Evolutionary conservation across 2,113 vertebrate species (phyloP).

Genomic region (Perca fluviatilis): DNA sequence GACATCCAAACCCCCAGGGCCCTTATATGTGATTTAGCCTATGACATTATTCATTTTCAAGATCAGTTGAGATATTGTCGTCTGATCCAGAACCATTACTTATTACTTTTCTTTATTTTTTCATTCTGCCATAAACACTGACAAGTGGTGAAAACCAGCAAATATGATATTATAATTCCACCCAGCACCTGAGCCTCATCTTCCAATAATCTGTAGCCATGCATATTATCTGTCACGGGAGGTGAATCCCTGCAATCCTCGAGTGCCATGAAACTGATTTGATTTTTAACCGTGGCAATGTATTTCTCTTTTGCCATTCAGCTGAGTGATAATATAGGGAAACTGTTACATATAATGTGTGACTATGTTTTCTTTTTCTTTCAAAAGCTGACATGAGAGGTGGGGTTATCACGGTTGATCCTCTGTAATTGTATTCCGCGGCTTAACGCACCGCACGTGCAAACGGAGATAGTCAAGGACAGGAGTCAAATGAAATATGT

Average conservation of each 20-base stretch:
- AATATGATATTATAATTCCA: not conserved
- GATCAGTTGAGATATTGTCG: not conserved
- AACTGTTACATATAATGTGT: not conserved
- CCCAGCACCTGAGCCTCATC: constrained; percentile 22
- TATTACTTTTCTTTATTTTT: not conserved
- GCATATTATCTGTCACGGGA: constrained; percentile 39
- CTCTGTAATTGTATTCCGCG: constrained; percentile 35
- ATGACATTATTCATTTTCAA: not conserved
- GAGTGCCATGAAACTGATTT: constrained; percentile 26
- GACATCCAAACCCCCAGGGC: not conserved
- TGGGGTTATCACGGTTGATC: constrained; percentile 12
- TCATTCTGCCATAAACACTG: not conserved
- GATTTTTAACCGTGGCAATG: constrained; percentile 9
- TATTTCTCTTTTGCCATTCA: constrained; percentile 2
- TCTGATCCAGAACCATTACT: constrained; percentile 2
- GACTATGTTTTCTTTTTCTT: constrained; percentile 1
- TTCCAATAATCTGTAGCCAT: constrained; percentile 26
- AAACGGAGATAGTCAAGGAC: not conserved
- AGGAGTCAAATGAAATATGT: not conserved
- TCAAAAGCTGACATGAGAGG: not conserved
- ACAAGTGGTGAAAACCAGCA: constrained; percentile 12
- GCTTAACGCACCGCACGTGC: not conserved
- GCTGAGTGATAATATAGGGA: constrained; percentile 8
- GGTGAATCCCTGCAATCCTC: constrained; percentile 32
- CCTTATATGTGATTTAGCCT: not conserved